phyloP scores from a whole-genome alignment of 1,140 invertebrate genomes.

The Drosophila sulfurigaster region DNA sequence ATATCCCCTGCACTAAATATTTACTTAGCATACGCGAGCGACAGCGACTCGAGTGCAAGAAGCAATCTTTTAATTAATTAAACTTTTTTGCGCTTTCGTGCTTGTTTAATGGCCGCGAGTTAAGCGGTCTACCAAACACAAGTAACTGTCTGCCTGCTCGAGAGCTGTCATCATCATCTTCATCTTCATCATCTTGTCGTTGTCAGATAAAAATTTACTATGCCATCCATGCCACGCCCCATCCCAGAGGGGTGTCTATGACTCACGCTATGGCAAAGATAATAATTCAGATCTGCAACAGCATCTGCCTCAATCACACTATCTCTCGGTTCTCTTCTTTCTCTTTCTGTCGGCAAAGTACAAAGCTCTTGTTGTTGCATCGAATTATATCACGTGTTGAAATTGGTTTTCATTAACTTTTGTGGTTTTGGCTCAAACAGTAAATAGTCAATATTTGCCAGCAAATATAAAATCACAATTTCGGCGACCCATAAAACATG shows the following conservation, averaged over 20 bases:
- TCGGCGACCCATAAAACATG: constrained; percentile 70
- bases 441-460: constrained; percentile 63
- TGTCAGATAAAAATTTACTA: constrained; percentile 59
- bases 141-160: constrained; percentile 64
- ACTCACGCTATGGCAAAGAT: constrained; percentile 63
- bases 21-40: neutral
- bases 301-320: neutral
- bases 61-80: constrained; percentile 62
- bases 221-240: neutral
- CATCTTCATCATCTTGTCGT: constrained; percentile 46
- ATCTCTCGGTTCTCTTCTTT: too few species aligned
- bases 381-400: constrained; percentile 50
- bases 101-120: constrained; percentile 50
- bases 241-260: constrained; percentile 23
- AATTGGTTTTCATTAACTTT: constrained; percentile 42
- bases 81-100: constrained; percentile 47
- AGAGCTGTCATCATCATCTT: constrained; percentile 44
- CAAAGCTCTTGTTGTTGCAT: constrained; percentile 24
- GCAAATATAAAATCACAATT: constrained; percentile 63
- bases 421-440: constrained; percentile 15
- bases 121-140: constrained; percentile 63
- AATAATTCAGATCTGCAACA: constrained; percentile 48
- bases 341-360: constrained; percentile 31
- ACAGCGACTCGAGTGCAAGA: constrained; percentile 20
- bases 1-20: constrained; percentile 27